Conservation (phyloP, 2,113 vertebrate genomes). For the Vicugna pacos region DNA sequence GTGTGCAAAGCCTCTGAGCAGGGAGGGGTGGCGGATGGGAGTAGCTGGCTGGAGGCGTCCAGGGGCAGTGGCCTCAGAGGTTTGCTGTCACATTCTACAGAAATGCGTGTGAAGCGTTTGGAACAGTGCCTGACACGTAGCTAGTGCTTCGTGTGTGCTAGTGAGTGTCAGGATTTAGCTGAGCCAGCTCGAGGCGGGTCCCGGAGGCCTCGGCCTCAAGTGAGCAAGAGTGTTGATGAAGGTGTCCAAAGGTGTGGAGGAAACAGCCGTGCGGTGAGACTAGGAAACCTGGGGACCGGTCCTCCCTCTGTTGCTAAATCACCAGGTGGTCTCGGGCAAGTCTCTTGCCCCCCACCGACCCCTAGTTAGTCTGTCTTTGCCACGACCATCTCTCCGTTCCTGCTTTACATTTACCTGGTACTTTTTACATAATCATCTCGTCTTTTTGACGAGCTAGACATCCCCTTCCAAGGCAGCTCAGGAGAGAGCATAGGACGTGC, state of each 20-base stretch:
- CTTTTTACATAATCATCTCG: neutral
- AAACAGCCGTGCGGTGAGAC: neutral
- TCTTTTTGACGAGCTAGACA: neutral
- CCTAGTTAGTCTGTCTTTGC: neutral
- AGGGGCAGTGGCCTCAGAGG: neutral
- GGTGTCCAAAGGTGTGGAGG: neutral
- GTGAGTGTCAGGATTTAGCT: neutral
- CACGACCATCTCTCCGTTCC: neutral
- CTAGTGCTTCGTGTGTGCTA: neutral
- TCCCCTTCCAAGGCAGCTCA: neutral
- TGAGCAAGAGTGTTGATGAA: neutral
- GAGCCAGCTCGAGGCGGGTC: neutral
- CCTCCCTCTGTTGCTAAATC: neutral
- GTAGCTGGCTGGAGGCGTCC: neutral
- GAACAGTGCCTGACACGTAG: neutral
- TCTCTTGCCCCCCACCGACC: neutral
- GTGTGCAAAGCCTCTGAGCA: neutral
- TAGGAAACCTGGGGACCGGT: neutral
- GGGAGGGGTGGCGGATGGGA: neutral
- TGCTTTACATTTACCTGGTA: too few relatives aligned
- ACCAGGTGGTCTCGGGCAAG: neutral
- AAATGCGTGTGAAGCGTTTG: neutral
- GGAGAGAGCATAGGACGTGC: neutral
- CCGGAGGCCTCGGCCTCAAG: neutral
- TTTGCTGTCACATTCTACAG: neutral